These are phyloP conservation scores for Laspeyria flexula DNA, from an alignment of 2,888 invertebrate genomes.

Conservation along the genomic window DNA sequence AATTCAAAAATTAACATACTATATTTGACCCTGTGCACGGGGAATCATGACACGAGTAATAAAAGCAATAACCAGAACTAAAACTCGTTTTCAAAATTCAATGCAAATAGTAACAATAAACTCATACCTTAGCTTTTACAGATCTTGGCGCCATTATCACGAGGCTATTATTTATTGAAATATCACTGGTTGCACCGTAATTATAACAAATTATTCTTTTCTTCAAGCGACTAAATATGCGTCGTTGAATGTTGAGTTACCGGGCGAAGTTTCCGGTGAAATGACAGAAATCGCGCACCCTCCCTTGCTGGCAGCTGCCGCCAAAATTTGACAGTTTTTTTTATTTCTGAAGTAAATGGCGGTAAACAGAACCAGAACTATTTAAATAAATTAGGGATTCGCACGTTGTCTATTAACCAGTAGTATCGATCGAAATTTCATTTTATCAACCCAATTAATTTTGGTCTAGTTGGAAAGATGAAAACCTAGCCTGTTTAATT, in stretches of 20 bases:
- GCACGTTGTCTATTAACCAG: background rate
- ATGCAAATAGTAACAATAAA: conserved; percentile 23
- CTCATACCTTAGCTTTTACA: conserved; percentile 72
- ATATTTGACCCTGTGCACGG: background rate
- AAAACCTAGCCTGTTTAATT: no score
- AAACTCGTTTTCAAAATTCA: conserved; percentile 55
- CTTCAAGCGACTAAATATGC: conserved; percentile 35
- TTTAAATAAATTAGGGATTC: no score
- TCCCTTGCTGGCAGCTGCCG: conserved; percentile 56
- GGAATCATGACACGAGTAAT: background rate
- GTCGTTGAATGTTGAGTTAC: conserved; percentile 38
- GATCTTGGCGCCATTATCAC: conserved; percentile 75
- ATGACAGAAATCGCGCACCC: conserved; percentile 63
- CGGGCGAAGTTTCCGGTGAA: conserved; percentile 76
- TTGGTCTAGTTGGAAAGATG: no score
- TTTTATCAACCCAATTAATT: no score
- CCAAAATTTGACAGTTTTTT: conserved; percentile 57
- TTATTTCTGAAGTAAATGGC: conserved; percentile 17
- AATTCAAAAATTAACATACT: background rate
- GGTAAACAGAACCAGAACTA: background rate
- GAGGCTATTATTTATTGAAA: conserved; percentile 33
- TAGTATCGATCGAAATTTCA: no score
- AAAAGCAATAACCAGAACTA: background rate
- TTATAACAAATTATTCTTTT: conserved; percentile 25
- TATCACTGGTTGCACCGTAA: conserved; percentile 32